Conservation (phyloP, 2,797 vertebrate genomes). For the Scarus forsteni region DNA sequence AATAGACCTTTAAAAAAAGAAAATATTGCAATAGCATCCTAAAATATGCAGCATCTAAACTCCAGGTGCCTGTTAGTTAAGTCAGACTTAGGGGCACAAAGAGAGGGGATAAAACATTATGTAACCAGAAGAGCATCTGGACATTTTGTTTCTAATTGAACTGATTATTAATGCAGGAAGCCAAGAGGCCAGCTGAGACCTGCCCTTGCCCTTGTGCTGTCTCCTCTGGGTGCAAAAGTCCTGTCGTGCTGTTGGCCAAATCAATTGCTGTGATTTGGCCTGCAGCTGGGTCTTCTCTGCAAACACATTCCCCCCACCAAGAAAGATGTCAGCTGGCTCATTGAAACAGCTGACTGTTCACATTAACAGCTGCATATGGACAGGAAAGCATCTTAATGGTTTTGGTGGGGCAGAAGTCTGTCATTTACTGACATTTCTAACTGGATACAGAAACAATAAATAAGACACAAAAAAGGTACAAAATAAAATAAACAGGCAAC, state of each 20-base stretch:
- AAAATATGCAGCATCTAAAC: slow-evolving; percentile 7
- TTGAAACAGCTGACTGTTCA: slow-evolving; percentile 66
- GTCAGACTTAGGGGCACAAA: slow-evolving; percentile 6
- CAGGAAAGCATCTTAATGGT: slow-evolving; percentile 20
- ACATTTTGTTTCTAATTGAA: slow-evolving; percentile 61
- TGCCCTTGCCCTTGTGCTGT: slow-evolving; percentile 45
- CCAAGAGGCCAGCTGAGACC: slow-evolving; percentile 71
- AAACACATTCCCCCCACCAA: slow-evolving; percentile 52
- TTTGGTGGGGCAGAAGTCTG: background rate
- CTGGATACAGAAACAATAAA: too few relatives aligned
- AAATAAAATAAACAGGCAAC: too few relatives aligned
- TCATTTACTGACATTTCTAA: background rate
- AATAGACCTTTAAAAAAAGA: slow-evolving; percentile 12
- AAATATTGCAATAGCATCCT: slow-evolving; percentile 5
- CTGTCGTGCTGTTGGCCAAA: slow-evolving; percentile 66
- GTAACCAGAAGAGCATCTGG: slow-evolving; percentile 55
- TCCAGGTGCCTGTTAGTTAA: slow-evolving; percentile 21
- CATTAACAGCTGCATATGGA: slow-evolving; percentile 57
- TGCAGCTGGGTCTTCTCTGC: slow-evolving; percentile 73
- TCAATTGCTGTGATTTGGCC: slow-evolving; percentile 71
- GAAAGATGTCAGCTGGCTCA: slow-evolving; percentile 43
- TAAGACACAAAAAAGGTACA: too few relatives aligned
- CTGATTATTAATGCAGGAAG: slow-evolving; percentile 69
- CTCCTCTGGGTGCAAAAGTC: slow-evolving; percentile 67
- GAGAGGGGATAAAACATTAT: slow-evolving; percentile 28